Evolutionary conservation across 2,888 invertebrate genomes (phyloP).

Genomic region (Pilophorus perplexus): DNA sequence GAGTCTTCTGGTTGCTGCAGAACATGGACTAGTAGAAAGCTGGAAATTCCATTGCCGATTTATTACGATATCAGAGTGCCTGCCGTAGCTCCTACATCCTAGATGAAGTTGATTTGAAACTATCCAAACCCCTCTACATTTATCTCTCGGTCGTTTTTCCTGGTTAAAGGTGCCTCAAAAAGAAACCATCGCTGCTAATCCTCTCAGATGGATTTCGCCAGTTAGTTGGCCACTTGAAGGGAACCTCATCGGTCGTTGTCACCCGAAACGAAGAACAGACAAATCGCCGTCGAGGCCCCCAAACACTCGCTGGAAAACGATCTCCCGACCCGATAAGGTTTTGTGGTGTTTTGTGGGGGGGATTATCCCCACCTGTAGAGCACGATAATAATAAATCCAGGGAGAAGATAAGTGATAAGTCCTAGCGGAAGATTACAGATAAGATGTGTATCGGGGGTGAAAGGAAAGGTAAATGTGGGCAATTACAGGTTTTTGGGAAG

Average conservation of each 20-base stretch:
- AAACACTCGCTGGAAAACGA: no score
- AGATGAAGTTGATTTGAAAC: no score
- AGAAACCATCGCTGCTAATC: conserved; percentile 8
- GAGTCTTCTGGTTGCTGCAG: no score
- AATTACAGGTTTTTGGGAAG: conserved; percentile 24
- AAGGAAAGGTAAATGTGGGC: conserved; percentile 32
- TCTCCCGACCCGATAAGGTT: conserved; percentile 11
- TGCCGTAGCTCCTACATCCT: no score
- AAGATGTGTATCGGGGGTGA: conserved; percentile 30
- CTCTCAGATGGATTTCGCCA: conserved; percentile 36
- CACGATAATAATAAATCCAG: not conserved
- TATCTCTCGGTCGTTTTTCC: no score
- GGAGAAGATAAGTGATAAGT: not conserved
- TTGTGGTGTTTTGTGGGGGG: not conserved
- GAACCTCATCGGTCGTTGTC: conserved; percentile 25
- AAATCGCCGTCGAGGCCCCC: conserved; percentile 8
- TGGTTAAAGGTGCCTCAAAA: no score
- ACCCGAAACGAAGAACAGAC: conserved; percentile 2
- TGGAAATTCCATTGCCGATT: no score
- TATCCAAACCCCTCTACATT: no score
- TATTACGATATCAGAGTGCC: no score
- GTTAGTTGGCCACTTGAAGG: conserved; percentile 20
- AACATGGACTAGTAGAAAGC: no score
- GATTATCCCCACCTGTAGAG: conserved; percentile 20
- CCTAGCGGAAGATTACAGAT: conserved; percentile 19